These are phyloP conservation scores for Chrysogorgia sp. DNA, from an alignment of 92 coral and sea anemone genomes.

Conservation along the genomic window DNA sequence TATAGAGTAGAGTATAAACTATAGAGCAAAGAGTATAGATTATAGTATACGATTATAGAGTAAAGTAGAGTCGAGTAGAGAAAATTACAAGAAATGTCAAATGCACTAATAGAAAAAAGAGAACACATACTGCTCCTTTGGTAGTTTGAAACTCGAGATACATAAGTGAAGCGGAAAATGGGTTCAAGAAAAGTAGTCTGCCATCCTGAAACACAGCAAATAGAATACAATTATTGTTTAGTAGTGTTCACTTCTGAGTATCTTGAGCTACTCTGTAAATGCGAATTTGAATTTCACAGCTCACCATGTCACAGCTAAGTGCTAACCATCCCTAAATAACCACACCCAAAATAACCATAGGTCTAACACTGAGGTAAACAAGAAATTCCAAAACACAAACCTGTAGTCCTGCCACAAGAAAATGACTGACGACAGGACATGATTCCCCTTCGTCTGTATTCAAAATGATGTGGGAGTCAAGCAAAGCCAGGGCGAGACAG, in stretches of 20 bases:
- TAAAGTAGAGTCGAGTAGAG: conserved; percentile 1
- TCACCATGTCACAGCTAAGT: too few species aligned
- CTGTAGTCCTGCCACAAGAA: conserved; percentile 88
- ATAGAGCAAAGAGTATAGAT: conserved; percentile 11
- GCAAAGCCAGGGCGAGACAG: conserved; percentile 81
- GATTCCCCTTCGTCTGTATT: conserved; percentile 71
- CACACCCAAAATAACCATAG: neutral
- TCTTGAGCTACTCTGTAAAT: too few species aligned
- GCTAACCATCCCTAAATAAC: too few species aligned
- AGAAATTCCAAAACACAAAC: conserved; percentile 48
- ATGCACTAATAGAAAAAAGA: too few species aligned
- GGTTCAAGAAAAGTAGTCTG: conserved; percentile 80
- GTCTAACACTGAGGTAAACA: neutral
- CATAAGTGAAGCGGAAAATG: conserved; percentile 83
- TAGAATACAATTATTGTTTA: neutral
- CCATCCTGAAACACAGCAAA: conserved; percentile 72
- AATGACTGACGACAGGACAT: conserved; percentile 74
- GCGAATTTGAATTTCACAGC: too few species aligned
- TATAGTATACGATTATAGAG: neutral
- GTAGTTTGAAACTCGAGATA: conserved; percentile 83
- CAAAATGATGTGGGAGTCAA: conserved; percentile 80
- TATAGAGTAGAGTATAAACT: conserved; percentile 4
- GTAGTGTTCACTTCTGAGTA: too few species aligned
- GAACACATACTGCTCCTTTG: conserved; percentile 72
- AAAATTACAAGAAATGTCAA: too few species aligned